Base-by-base conservation (phyloP, 2,888 invertebrate species). In the Lampropteryx suffumata region DNA sequence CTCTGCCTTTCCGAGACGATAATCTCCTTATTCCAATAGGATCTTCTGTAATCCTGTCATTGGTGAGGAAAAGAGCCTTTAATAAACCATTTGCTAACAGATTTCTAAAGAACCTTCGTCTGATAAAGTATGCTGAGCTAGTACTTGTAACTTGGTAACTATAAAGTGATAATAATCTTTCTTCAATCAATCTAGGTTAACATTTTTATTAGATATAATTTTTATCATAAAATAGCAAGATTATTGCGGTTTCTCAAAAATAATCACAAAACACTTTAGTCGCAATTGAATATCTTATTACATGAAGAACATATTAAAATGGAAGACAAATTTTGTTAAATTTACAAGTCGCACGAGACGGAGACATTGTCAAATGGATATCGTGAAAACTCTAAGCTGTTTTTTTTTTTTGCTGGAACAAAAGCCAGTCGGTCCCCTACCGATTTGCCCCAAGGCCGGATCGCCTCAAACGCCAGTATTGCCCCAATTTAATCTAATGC, bases 11-110 rank as follows among this genome's bases (percentile, higher is more conserved):
- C 42, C 29, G 40, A 48, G 34, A 36, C n/a, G 21, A 52, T 61
- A 61, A 61, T 61, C 61, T 35, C 46, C 55, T 59, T 52, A 55
- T 57, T 59, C 57, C 53, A 59, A 59, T 61, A 55, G 59, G 57
- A 59, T 59, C 43, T 42, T 30, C 36, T 45, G 51, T 61, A 59
- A 61, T 55, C 61, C 57, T 52, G 49, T 55, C 59, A 59, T 59
- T 55, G 55, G 56, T 49, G 45, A 52, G 27, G 49, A 49, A 50
- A 60, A 46, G 46, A 49, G 50, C 55, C 50, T 57, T 57, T 56
- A 50, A 59, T 59, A 59, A 61, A 55, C 57, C 55, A 58, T 59
- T 57, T 57, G 57, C 55, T 59, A 59, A 57, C 57, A 59, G 57
- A 59, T 61, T 55, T 50, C 50, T 53, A 42, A 50, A 53, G 50